Percentiles rank a stretch among this genome's conserved stretches.
These are phyloP conservation scores for Heterocephalus glaber DNA, from an alignment of 2,113 vertebrate species.

Conservation along the genomic window DNA sequence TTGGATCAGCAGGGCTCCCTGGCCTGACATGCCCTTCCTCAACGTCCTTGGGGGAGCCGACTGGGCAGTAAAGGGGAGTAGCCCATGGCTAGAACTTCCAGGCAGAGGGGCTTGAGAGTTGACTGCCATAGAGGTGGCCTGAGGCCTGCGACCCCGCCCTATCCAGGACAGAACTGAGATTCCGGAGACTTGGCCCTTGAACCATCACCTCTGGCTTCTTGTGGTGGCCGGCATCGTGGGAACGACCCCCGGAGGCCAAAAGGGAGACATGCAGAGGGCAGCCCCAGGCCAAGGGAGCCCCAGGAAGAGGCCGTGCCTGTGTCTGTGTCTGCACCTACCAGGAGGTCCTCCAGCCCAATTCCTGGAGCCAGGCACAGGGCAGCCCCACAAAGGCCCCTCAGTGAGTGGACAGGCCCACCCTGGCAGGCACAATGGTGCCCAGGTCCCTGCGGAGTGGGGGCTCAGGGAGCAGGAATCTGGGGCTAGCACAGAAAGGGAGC, in stretches of 20 bases:
- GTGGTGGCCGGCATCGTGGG: too few relatives aligned
- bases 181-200: neutral
- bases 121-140: neutral
- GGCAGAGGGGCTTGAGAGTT: neutral
- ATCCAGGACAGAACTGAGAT: neutral
- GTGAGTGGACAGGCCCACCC: neutral
- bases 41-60: neutral
- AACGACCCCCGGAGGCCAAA: rapidly evolving
- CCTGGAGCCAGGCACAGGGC: neutral
- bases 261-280: neutral
- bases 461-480: neutral
- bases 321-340: too few relatives aligned
- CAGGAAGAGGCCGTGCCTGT: neutral
- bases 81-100: neutral
- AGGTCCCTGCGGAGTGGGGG: neutral
- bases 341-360: neutral
- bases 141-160: neutral
- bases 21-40: neutral
- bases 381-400: neutral
- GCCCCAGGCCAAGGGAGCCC: neutral
- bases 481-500: neutral
- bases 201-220: neutral
- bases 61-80: neutral
- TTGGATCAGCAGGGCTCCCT: neutral
- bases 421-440: neutral